Evolutionary conservation across 2,888 invertebrate genomes (phyloP), one percentile per base, ranked within the genome.

Genomic region (Eudasyphora cyanicolor): DNA sequence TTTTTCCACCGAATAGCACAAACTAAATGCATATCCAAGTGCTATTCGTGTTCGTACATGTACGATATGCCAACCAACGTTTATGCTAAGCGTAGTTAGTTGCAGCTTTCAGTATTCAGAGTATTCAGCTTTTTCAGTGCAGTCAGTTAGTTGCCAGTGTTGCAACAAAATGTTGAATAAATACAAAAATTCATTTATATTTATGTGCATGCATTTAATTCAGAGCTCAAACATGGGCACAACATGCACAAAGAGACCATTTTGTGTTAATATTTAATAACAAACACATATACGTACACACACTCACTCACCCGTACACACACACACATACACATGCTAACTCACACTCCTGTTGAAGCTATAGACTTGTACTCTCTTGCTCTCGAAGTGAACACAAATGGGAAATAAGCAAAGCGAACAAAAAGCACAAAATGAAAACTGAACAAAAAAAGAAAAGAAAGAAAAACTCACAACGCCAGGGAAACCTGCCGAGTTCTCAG

Each of bases 181-280:
- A 67, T 42, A 67, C 67, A 67, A 67, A 42, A 67, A 67, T 38
- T 38, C 67, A 67, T 67, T 67, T 67, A 67, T 67, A 67, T 67
- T 67, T 67, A 67, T 67, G 67, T 67, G 42, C 35, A 67, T 67
- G 67, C 67, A 67, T 67, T 67, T 67, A 67, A 67, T 67, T 67
- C 38, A 24, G 42, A 42, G 67, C 67, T 42, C 38, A 67, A 42
- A 38, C 67, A 67, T 64, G 67, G 42, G 42, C 38, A 57, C 42
- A 29, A 62, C 12, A 75, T 88, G 88, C 88, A 86, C 87, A 89
- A 87, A 87, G 87, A 87, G 87, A 87, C 87, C 89, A 88, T 89
- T 89, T 89, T 87, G 71, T 76, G 86, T 89, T 89, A 88, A 89
- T 89, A 89, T 89, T 89, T 89, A 88, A 89, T 89, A 88, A 86